Conservation (phyloP, 2,888 invertebrate genomes). For the Rhimphoctona megacephalus region DNA sequence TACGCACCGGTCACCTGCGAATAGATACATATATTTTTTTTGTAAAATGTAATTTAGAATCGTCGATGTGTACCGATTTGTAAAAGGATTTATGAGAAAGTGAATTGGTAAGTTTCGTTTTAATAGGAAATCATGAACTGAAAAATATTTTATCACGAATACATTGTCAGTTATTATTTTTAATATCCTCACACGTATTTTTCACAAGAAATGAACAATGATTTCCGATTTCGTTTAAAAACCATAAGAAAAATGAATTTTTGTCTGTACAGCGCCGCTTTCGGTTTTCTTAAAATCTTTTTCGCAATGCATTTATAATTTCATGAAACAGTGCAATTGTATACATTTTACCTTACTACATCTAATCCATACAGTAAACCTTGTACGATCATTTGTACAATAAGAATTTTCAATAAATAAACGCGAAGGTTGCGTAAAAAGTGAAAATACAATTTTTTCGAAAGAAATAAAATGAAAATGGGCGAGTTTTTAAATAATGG, state of each 20-base stretch:
- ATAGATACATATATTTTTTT: conserved; percentile 33
- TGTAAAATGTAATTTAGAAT: conserved; percentile 37
- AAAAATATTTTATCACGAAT: neutral
- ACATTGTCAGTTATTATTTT: conserved; percentile 12
- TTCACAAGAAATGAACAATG: neutral
- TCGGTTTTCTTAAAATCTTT: neutral
- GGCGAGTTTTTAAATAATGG: neutral
- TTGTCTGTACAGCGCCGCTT: conserved; percentile 1
- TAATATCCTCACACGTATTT: neutral
- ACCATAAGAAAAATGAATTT: neutral
- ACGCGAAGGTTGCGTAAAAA: conserved; percentile 17
- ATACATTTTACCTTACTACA: conserved; percentile 32
- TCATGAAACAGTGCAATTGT: neutral
- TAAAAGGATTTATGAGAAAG: neutral
- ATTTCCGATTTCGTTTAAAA: neutral
- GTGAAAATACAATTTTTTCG: conserved; percentile 3
- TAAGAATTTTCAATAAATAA: conserved; percentile 60
- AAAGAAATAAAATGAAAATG: neutral
- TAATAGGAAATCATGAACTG: neutral
- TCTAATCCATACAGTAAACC: conserved; percentile 52
- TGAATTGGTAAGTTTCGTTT: neutral
- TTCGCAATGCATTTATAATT: conserved; percentile 39
- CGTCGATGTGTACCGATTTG: conserved; percentile 8
- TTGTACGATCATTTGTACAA: conserved; percentile 53
- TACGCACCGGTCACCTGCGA: conserved; percentile 26